A percentile compares a stretch with the other conserved stretches of the same genome.
Evolutionary conservation across 1,140 invertebrate species (phyloP).

Genomic region (Drosophila mauritiana): DNA sequence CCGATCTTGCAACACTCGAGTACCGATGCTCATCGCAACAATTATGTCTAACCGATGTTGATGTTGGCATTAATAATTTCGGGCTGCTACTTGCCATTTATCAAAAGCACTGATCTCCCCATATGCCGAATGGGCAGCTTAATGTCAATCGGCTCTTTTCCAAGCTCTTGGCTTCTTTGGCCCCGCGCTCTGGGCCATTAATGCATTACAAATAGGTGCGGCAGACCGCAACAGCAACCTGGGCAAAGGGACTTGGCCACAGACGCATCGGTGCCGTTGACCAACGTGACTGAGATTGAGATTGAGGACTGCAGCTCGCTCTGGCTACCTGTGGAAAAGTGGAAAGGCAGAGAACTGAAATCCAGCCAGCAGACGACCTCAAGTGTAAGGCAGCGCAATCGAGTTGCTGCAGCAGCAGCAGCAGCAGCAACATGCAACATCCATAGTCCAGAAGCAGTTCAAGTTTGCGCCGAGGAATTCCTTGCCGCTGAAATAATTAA

Average conservation of each 20-base stretch:
- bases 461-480: slow-evolving; percentile 79
- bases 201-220: slow-evolving; percentile 80
- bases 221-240: slow-evolving; percentile 62
- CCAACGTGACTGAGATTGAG: slow-evolving; percentile 63
- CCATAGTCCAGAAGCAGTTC: slow-evolving; percentile 72
- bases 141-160: slow-evolving; percentile 70
- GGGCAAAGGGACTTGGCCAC: slow-evolving; percentile 58
- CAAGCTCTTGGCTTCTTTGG: slow-evolving; percentile 15
- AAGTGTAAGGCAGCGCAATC: slow-evolving; percentile 73
- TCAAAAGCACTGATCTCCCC: slow-evolving; percentile 60
- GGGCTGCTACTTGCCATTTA: slow-evolving; percentile 61
- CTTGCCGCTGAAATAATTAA: slow-evolving; percentile 83
- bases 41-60: slow-evolving; percentile 41
- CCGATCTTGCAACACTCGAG: slow-evolving; percentile 25
- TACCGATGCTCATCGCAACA: slow-evolving; percentile 25
- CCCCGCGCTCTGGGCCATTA: slow-evolving; percentile 58
- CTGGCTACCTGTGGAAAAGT: slow-evolving; percentile 25
- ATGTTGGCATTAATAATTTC: slow-evolving; percentile 43
- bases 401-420: slow-evolving; percentile 53
- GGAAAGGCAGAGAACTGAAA: slow-evolving; percentile 6
- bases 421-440: slow-evolving; percentile 47
- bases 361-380: slow-evolving; percentile 66
- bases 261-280: slow-evolving; percentile 77
- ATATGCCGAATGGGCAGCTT: slow-evolving; percentile 62
- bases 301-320: slow-evolving; percentile 31